These are phyloP conservation scores for Diorhabda elongata DNA, from an alignment of 1,140 invertebrate genomes.

Conservation along the genomic window DNA sequence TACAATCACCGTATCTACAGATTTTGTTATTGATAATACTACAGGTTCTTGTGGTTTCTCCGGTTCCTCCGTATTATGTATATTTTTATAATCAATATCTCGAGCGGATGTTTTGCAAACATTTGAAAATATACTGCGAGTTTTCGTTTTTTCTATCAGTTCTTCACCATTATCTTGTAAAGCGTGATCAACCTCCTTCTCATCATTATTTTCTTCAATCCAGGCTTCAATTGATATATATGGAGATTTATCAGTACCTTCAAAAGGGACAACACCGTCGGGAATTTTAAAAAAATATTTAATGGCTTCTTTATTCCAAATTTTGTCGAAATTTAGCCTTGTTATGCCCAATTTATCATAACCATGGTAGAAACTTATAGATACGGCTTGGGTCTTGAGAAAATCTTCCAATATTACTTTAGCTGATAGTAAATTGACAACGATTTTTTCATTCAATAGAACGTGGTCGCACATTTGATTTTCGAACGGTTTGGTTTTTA, in stretches of 20 bases:
- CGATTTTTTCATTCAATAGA: slow-evolving; percentile 39
- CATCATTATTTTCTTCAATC: slow-evolving; percentile 12
- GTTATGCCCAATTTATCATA: slow-evolving; percentile 33
- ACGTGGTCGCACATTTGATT: slow-evolving; percentile 34
- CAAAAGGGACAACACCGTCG: slow-evolving; percentile 29
- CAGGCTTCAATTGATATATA: slow-evolving; percentile 25
- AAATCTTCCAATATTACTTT: slow-evolving; percentile 32
- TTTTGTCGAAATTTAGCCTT: slow-evolving; percentile 28
- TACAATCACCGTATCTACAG: slow-evolving; percentile 26
- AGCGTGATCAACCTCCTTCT: not conserved
- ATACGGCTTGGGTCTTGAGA: slow-evolving; percentile 33
- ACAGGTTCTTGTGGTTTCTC: slow-evolving; percentile 3
- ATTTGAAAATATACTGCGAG: slow-evolving; percentile 14
- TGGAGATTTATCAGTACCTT: slow-evolving; percentile 21
- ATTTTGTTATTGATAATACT: slow-evolving; percentile 23
- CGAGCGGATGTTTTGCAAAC: slow-evolving; percentile 2
- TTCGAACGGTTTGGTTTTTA: slow-evolving; percentile 41
- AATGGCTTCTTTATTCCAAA: slow-evolving; percentile 18
- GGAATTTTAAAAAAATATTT: slow-evolving; percentile 36
- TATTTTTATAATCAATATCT: not conserved
- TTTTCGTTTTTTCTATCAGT: slow-evolving; percentile 8
- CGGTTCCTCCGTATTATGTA: not conserved
- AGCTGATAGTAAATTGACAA: slow-evolving; percentile 36
- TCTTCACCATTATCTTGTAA: slow-evolving; percentile 5
- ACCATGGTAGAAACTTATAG: slow-evolving; percentile 36